Evolutionary conservation across 2,888 invertebrate genomes (phyloP).

Genomic region (Peribatodes rhomboidaria): DNA sequence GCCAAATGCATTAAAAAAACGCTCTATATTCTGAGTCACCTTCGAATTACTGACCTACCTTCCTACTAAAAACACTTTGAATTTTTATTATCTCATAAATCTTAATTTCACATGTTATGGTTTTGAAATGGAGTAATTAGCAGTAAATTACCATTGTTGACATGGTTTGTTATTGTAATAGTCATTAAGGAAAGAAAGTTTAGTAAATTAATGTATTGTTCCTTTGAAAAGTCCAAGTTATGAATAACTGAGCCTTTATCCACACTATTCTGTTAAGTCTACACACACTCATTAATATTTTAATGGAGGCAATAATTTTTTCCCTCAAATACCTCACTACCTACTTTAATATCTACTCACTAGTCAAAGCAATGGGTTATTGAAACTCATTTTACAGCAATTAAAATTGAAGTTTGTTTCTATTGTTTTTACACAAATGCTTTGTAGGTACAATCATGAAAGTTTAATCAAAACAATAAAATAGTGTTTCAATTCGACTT

Average conservation of each 20-base stretch:
- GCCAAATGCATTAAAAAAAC: constrained; percentile 18
- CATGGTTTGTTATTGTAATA: constrained; percentile 13
- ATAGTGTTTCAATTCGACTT: no score
- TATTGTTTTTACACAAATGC: no score
- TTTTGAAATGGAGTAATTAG: constrained; percentile 2
- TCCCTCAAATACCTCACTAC: no score
- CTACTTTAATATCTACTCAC: no score
- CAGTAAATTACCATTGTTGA: constrained; percentile 1
- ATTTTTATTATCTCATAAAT: constrained; percentile 15
- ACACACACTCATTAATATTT: no score
- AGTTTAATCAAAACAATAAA: no score
- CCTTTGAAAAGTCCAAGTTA: neutral
- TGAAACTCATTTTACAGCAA: no score
- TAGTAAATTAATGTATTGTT: constrained; percentile 8
- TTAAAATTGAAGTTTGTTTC: no score
- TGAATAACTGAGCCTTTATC: neutral
- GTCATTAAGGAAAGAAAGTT: constrained; percentile 3
- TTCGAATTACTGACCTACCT: constrained; percentile 32
- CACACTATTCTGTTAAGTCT: no score
- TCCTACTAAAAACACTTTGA: constrained; percentile 12
- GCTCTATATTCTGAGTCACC: constrained; percentile 14
- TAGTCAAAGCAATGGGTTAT: no score
- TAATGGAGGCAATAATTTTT: no score
- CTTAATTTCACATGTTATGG: constrained; percentile 7
- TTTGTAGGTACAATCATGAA: no score